Evolutionary conservation across 2,113 vertebrate genomes (phyloP).

Genomic region (Heliornis fulica): DNA sequence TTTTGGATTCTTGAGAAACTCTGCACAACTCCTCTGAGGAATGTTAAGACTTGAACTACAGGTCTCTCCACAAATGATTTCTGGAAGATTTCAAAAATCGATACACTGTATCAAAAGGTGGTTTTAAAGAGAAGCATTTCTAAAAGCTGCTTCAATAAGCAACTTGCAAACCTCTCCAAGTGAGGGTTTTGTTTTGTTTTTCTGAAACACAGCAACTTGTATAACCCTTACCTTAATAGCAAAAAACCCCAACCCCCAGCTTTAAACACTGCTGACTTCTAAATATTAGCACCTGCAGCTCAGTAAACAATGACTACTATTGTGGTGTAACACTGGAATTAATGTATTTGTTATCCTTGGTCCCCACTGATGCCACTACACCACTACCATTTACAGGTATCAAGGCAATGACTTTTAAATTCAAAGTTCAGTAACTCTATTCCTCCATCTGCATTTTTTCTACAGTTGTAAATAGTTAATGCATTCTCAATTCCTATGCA

Average conservation of each 20-base stretch:
- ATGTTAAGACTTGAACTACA: background rate
- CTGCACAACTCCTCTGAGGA: background rate
- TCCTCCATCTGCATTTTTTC: background rate
- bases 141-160: background rate
- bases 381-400: background rate
- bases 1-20: background rate
- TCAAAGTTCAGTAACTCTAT: background rate
- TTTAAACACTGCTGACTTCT: background rate
- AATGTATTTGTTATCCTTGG: background rate
- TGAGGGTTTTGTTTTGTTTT: background rate
- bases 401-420: background rate
- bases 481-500: background rate
- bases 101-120: background rate
- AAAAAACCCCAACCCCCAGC: accelerated
- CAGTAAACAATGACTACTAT: background rate
- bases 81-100: background rate
- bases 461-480: background rate
- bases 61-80: background rate
- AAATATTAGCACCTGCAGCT: background rate
- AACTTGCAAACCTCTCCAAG: background rate
- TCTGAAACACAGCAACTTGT: background rate
- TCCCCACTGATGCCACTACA: too few species aligned
- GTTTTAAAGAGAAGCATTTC: background rate
- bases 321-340: background rate
- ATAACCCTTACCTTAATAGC: background rate